Percentiles rank a stretch among this genome's conserved stretches.
These are phyloP conservation scores for Aphelocoma coerulescens DNA, from an alignment of 2,113 vertebrate species.

Conservation along the genomic window DNA sequence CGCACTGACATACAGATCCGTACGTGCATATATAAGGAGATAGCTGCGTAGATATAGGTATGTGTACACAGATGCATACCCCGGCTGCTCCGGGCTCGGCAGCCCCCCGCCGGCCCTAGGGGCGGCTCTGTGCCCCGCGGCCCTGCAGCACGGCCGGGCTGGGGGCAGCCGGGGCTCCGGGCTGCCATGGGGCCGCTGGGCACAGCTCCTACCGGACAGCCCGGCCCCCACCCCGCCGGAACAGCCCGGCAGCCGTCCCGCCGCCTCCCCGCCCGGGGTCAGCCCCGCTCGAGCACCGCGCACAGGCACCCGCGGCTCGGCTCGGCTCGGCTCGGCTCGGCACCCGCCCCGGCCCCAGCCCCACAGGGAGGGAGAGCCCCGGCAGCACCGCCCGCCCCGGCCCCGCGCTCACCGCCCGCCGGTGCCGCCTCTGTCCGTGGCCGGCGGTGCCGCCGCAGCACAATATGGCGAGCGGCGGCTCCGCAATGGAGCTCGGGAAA, in stretches of 20 bases:
- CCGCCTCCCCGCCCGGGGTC: background rate
- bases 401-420: background rate
- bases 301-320: background rate
- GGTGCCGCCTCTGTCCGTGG: background rate
- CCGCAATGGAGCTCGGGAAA: slow-evolving; percentile 82
- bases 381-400: background rate
- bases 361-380: background rate
- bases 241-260: background rate
- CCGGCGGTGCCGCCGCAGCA: slow-evolving; percentile 12
- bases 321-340: background rate
- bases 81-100: background rate
- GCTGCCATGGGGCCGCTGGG: background rate
- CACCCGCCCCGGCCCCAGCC: background rate
- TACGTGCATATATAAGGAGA: accelerated
- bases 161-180: background rate
- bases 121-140: background rate
- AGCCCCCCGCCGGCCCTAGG: background rate
- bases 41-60: accelerated
- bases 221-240: background rate
- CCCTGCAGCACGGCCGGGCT: background rate
- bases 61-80: accelerated
- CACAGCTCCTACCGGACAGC: background rate
- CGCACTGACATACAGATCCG: accelerated
- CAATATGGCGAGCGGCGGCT: slow-evolving; percentile 82
- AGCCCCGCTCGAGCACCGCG: background rate